These are phyloP conservation scores for Hipposideros larvatus DNA, from an alignment of 2,797 vertebrate genomes.

Conservation along the genomic window DNA sequence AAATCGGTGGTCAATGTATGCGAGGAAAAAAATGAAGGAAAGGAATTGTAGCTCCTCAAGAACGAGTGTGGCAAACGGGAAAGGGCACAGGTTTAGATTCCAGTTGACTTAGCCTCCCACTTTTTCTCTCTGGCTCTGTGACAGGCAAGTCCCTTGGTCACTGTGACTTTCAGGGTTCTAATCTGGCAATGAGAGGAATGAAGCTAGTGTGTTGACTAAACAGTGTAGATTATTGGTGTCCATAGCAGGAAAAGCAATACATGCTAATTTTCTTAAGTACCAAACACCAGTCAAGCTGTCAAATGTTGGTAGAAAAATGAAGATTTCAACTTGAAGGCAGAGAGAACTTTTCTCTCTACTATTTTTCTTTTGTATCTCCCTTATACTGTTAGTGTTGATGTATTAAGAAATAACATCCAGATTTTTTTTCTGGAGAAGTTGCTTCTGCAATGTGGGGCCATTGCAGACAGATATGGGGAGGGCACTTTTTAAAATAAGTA, in stretches of 20 bases:
- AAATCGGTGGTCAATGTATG: background rate
- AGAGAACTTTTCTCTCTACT: background rate
- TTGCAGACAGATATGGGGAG: background rate
- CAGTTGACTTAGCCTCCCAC: background rate
- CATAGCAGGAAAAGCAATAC: background rate
- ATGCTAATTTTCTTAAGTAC: background rate
- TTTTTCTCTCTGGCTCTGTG: background rate
- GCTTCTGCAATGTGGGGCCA: background rate
- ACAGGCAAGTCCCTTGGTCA: background rate
- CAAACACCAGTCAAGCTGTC: background rate
- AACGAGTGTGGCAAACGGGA: background rate
- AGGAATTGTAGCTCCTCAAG: background rate
- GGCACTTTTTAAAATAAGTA: background rate
- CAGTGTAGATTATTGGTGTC: background rate
- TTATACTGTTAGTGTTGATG: background rate
- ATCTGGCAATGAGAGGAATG: slow-evolving; percentile 11
- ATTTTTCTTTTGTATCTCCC: slow-evolving; percentile 27
- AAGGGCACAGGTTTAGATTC: background rate
- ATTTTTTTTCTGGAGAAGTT: slow-evolving; percentile 22
- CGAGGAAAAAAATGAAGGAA: background rate
- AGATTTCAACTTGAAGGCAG: slow-evolving; percentile 30
- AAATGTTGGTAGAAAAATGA: slow-evolving; percentile 42
- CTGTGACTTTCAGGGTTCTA: background rate
- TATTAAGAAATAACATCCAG: background rate
- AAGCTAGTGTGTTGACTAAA: background rate